Percentiles rank a stretch among this genome's conserved stretches.
These are phyloP conservation scores for Onychomys arenicola DNA, from an alignment of 2,797 vertebrate species.

Conservation along the genomic window DNA sequence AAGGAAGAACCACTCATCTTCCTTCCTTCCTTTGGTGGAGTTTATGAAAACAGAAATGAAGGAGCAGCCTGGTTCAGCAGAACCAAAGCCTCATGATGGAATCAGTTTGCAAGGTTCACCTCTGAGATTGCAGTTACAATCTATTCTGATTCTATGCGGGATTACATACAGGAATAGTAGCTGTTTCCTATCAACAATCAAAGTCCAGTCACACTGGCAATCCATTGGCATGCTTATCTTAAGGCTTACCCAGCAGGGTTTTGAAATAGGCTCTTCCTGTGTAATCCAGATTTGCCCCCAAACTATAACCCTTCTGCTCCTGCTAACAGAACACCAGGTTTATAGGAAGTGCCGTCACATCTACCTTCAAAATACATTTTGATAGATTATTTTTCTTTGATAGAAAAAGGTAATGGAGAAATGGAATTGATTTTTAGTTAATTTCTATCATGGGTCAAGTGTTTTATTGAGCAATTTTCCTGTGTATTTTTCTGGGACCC, in stretches of 20 bases:
- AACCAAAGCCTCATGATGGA: background rate
- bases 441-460: background rate
- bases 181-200: background rate
- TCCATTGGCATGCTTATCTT: background rate
- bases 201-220: background rate
- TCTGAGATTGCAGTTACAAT: background rate
- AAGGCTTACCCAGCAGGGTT: background rate
- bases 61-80: conserved; percentile 7
- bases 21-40: background rate
- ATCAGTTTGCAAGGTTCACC: background rate
- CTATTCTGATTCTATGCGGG: background rate
- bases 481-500: background rate
- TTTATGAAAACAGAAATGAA: background rate
- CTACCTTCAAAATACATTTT: background rate
- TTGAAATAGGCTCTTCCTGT: background rate
- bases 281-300: background rate
- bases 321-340: no score
- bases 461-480: conserved; percentile 23
- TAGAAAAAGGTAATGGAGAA: background rate
- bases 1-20: background rate
- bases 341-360: background rate
- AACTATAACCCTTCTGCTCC: background rate
- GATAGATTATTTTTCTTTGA: conserved; percentile 18
- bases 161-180: background rate
- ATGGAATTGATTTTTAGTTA: background rate